Evolutionary conservation across 2,113 vertebrate species (phyloP).

Genomic region (Cyanoramphus novaezelandiae): DNA sequence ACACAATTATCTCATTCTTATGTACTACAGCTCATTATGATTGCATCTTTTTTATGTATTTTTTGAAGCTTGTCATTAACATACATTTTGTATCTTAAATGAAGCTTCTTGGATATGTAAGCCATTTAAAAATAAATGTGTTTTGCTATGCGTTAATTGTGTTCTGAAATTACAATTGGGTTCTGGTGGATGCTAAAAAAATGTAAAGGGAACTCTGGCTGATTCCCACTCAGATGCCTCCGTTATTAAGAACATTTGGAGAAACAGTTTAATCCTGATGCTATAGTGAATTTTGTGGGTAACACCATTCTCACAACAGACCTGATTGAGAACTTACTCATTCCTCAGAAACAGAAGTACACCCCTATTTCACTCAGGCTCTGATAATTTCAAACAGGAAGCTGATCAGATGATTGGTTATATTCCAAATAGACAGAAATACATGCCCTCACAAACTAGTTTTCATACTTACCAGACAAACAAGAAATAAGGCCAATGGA

Average conservation of each 20-base stretch:
- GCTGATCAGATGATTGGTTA: background rate
- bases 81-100: background rate
- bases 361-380: background rate
- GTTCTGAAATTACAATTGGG: background rate
- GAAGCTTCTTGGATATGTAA: background rate
- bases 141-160: background rate
- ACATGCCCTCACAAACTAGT: background rate
- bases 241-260: background rate
- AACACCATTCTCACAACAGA: background rate
- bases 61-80: background rate
- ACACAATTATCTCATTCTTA: background rate
- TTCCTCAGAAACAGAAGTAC: background rate
- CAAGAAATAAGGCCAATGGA: conserved; percentile 93
- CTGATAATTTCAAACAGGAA: background rate
- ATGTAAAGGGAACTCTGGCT: background rate
- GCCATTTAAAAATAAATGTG: background rate
- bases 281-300: background rate
- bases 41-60: background rate
- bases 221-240: background rate
- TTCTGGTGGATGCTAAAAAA: background rate
- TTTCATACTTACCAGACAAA: conserved; percentile 91
- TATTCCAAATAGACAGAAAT: background rate
- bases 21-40: background rate
- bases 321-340: background rate
- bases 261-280: background rate